A percentile compares a stretch with the other conserved stretches of the same genome.
phyloP scores from a whole-genome alignment of 1,140 invertebrate species.

The Listronotus oregonensis region DNA sequence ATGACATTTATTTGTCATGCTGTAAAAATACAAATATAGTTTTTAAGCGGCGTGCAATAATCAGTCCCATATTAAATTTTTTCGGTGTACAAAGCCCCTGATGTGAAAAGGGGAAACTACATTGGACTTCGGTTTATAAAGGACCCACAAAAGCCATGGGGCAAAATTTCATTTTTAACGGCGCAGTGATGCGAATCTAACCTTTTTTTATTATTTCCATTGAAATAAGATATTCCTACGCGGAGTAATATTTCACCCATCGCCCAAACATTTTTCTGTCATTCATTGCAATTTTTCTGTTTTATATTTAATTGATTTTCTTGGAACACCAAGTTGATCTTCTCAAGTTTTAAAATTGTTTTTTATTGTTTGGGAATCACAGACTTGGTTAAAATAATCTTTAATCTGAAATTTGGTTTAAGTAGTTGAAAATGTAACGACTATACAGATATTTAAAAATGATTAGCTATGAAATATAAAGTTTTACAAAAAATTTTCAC shows the following conservation, averaged over 20 bases:
- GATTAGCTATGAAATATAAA: too few relatives aligned
- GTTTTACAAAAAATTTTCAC: too few relatives aligned
- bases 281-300: conserved; percentile 47
- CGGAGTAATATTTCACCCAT: conserved; percentile 52
- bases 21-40: too few relatives aligned
- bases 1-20: too few relatives aligned
- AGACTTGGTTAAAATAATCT: too few relatives aligned
- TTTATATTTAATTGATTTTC: conserved; percentile 48
- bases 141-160: conserved; percentile 48
- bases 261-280: conserved; percentile 47
- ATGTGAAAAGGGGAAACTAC: conserved; percentile 33
- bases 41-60: too few relatives aligned
- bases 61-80: background rate
- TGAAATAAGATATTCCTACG: conserved; percentile 52
- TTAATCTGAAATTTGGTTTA: too few relatives aligned
- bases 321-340: too few relatives aligned
- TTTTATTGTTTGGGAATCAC: too few relatives aligned
- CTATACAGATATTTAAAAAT: too few relatives aligned
- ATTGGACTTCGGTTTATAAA: conserved; percentile 26
- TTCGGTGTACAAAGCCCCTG: background rate
- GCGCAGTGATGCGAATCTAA: conserved; percentile 46
- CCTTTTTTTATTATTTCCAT: conserved; percentile 45
- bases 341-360: too few relatives aligned
- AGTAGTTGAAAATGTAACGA: too few relatives aligned
- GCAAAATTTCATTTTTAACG: conserved; percentile 52